A percentile compares a stretch with the other conserved stretches of the same genome.
phyloP scores from a whole-genome alignment of 2,888 invertebrate species.

The Caenorhabditis doughertyi region DNA sequence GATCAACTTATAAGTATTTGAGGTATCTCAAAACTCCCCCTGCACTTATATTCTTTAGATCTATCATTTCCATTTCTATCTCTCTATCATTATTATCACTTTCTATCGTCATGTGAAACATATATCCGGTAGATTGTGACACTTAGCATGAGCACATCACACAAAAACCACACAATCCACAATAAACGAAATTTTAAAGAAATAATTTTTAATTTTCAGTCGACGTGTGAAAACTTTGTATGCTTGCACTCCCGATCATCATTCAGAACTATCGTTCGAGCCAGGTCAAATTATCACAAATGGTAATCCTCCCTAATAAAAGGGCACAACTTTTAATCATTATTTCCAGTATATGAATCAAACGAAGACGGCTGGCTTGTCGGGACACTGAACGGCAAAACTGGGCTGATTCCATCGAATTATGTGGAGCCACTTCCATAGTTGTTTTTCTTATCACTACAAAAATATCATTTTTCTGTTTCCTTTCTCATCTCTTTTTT shows the following conservation, averaged over 20 bases:
- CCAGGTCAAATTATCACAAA: constrained; percentile 98
- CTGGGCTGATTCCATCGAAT: constrained; percentile 81
- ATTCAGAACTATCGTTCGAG: constrained; percentile 97
- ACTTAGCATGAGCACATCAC: constrained; percentile 51
- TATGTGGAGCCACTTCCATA: constrained; percentile 74
- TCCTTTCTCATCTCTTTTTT: not conserved
- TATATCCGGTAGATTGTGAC: constrained; percentile 37
- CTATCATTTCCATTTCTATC: not conserved
- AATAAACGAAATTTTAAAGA: not conserved
- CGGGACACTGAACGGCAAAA: constrained; percentile 87
- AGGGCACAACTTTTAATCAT: too few relatives aligned
- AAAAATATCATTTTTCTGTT: not conserved
- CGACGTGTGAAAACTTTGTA: constrained; percentile 94
- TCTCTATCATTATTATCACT: constrained; percentile 12
- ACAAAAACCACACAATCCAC: not conserved
- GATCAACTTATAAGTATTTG: constrained; percentile 53
- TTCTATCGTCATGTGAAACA: constrained; percentile 21
- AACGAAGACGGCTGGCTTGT: constrained; percentile 98
- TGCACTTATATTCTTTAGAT: constrained; percentile 3
- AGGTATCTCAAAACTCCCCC: constrained; percentile 32
- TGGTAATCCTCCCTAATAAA: constrained; percentile 88
- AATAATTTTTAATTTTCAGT: constrained; percentile 61
- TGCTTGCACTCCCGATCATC: constrained; percentile 96
- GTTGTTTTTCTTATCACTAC: not conserved
- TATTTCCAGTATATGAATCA: constrained; percentile 89